phyloP scores from a whole-genome alignment of 2,888 invertebrate genomes.

The Chloroclysta siterata region DNA sequence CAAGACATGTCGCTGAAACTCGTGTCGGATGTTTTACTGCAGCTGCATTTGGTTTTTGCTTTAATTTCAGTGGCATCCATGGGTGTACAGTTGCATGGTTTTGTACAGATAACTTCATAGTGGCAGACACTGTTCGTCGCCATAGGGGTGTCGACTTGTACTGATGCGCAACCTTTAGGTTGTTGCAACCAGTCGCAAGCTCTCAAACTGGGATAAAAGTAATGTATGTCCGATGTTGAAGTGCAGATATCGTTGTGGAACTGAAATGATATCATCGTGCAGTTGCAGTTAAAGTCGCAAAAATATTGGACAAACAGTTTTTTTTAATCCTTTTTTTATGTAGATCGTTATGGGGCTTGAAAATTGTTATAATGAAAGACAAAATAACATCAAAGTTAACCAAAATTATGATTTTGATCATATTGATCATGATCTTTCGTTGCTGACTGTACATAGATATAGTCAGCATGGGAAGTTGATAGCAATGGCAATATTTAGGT shows the following conservation, averaged over 20 bases:
- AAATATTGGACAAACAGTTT: too few species aligned
- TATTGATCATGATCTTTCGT: too few species aligned
- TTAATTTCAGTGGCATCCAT: conserved; percentile 15
- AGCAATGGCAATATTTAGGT: too few species aligned
- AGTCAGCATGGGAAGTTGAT: too few species aligned
- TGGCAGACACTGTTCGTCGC: conserved; percentile 37
- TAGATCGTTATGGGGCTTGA: too few species aligned
- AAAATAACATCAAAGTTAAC: too few species aligned
- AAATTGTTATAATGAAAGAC: too few species aligned
- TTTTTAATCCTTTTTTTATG: too few species aligned
- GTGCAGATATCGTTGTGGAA: conserved; percentile 73
- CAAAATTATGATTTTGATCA: too few species aligned
- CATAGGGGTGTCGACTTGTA: conserved; percentile 54
- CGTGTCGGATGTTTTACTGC: conserved; percentile 11
- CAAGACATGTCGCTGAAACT: conserved; percentile 32
- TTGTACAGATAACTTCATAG: conserved; percentile 44
- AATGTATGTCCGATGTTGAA: conserved; percentile 74
- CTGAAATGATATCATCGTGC: conserved; percentile 52
- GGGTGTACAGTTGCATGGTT: conserved; percentile 49
- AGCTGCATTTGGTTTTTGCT: conserved; percentile 16
- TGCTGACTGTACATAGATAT: too few species aligned
- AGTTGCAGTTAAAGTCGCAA: too few species aligned
- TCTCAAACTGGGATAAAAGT: conserved; percentile 63
- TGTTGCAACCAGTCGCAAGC: conserved; percentile 39
- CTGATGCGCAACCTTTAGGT: conserved; percentile 44